These are phyloP conservation scores for Chlorops oryzae DNA, from an alignment of 1,140 invertebrate genomes.

Conservation along the genomic window DNA sequence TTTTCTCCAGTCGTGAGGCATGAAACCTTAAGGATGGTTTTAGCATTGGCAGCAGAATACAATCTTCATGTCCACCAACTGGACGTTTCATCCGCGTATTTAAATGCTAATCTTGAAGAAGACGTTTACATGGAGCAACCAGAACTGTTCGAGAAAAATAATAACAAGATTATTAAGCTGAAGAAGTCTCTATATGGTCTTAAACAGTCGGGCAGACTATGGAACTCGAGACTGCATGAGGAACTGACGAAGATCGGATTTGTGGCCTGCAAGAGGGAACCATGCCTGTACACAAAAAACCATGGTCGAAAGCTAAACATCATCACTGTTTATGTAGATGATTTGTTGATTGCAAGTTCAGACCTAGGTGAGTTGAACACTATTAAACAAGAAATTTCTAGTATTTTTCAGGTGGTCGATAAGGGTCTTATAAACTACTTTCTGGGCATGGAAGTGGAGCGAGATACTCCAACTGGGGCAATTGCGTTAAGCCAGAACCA, in stretches of 20 bases:
- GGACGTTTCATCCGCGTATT: constrained; percentile 47
- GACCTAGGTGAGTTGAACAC: too few species aligned
- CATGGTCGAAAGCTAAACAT: constrained; percentile 7
- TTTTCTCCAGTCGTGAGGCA: constrained; percentile 39
- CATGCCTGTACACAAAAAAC: constrained; percentile 31
- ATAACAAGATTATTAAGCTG: constrained; percentile 9
- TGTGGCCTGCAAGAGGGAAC: constrained; percentile 7
- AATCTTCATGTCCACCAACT: constrained; percentile 33
- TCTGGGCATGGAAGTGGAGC: too few species aligned
- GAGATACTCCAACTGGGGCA: constrained; percentile 10
- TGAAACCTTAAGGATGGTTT: constrained; percentile 40
- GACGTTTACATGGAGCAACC: constrained; percentile 46
- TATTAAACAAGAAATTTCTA: too few species aligned
- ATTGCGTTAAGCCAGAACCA: constrained; percentile 6
- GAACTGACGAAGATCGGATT: constrained; percentile 11
- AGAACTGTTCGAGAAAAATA: constrained; percentile 25
- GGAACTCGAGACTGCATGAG: constrained; percentile 24
- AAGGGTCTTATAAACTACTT: too few species aligned
- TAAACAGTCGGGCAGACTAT: constrained; percentile 26
- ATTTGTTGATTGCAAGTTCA: constrained; percentile 3
- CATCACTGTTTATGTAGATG: too few species aligned
- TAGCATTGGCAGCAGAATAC: constrained; percentile 34
- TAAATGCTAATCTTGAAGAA: constrained; percentile 47
- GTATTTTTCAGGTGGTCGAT: too few species aligned
- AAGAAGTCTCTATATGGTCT: constrained; percentile 32